These are phyloP conservation scores for Eupithecia subumbrata DNA, from an alignment of 2,888 invertebrate genomes.

Conservation along the genomic window DNA sequence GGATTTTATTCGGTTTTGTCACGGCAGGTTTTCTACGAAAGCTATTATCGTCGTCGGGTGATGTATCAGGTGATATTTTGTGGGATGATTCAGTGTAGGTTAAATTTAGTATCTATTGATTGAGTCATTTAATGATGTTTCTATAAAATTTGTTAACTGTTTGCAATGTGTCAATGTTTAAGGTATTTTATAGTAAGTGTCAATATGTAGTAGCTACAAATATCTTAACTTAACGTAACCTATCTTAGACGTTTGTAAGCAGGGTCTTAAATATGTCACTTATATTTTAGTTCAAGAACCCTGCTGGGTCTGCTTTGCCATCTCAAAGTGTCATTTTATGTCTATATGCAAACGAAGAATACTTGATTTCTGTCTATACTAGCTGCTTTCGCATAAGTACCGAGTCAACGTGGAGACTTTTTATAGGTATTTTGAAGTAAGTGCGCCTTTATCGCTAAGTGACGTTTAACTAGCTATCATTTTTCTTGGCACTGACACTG, in stretches of 20 bases:
- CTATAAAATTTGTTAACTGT: neutral
- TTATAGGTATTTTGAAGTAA: neutral
- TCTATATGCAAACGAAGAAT: neutral
- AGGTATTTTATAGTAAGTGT: neutral
- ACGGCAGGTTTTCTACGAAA: conserved; percentile 4
- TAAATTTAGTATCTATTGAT: neutral
- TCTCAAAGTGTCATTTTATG: neutral
- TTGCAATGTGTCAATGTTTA: neutral
- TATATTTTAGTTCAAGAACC: neutral
- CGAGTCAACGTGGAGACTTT: neutral
- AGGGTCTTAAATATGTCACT: neutral
- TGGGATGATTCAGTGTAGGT: neutral
- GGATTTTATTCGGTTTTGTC: neutral
- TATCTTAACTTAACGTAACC: neutral
- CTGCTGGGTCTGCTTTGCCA: neutral
- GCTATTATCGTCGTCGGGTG: neutral
- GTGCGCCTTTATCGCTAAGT: conserved; percentile 11
- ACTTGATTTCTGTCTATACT: neutral
- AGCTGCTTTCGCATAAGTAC: neutral
- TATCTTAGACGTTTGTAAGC: neutral
- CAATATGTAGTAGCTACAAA: neutral
- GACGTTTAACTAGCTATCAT: conserved; percentile 24
- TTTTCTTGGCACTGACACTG: conserved; percentile 16
- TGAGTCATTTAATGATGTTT: neutral
- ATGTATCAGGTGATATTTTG: neutral